Base-by-base conservation (phyloP, 1,140 invertebrate species). In the Nephotettix cincticeps region DNA sequence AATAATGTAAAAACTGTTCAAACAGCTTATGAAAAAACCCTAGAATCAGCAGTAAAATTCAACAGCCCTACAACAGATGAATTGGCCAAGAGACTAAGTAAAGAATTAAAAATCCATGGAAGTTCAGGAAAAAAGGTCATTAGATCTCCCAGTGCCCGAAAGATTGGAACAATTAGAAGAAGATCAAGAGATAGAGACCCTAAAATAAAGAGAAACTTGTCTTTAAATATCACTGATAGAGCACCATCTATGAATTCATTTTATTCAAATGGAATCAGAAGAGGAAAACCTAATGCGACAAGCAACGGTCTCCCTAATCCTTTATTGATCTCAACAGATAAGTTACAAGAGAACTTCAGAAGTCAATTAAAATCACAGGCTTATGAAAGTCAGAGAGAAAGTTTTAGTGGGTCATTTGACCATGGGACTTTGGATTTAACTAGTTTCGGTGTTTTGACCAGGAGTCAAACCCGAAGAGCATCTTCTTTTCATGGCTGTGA, bases 111-210 rank as follows among this genome's bases (percentile, higher is more conserved):
- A 77, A 92, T 93, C 67, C 82, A 90, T 61, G 81, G 83, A 61
- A 89, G 86, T 43, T 80, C 83, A 43, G 89, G 91, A 77, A 83
- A 87, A 30, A 88, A 89, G 79, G 86, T 92, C 19, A 91, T 92
- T 73, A 81, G 91, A 75, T 93, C 91, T 1, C 91, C 91, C 0
- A 92, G 91, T 78, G 91, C 90, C 25, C 83, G 91, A 36, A 92
- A 91, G 84, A 93, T 93, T 71, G 91, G 91, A 25, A 88, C 82
- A 25, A 86, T 93, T 56, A 81, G 90, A 77, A 83, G 90, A 43
- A 80, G 90, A 61, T 92, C 90, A 0, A 83, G 84, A 75, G 88
- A 90, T 70, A 82, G 74, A 9, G 76, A 77, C 28, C 75, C 75
- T 65, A 63, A 71, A 70, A 76, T 74, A 21, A 74, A 77, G 67